A percentile compares a stretch with the other conserved stretches of the same genome.
Conservation (phyloP, 2,113 vertebrate genomes). For the Blennius ocellaris region DNA sequence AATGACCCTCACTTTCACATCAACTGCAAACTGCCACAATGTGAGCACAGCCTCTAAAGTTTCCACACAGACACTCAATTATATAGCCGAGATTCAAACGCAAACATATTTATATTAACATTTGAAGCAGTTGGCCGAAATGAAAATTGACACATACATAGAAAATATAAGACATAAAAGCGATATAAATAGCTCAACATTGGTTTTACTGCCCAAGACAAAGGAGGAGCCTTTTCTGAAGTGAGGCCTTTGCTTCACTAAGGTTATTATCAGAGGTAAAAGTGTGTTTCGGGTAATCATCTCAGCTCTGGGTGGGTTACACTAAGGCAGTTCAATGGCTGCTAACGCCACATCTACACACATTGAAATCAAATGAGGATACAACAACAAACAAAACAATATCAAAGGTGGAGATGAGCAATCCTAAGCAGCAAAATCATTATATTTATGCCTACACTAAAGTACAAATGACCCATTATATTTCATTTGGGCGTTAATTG, state of each 20-base stretch:
- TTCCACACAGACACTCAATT: not conserved
- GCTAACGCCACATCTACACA: slow-evolving; percentile 54
- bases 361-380: slow-evolving; percentile 39
- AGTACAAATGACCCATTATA: slow-evolving; percentile 30
- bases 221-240: slow-evolving; percentile 38
- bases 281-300: slow-evolving; percentile 44
- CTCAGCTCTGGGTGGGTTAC: slow-evolving; percentile 60
- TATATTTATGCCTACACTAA: slow-evolving; percentile 30
- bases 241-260: slow-evolving; percentile 20
- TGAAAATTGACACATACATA: slow-evolving; percentile 51
- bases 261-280: slow-evolving; percentile 60
- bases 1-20: not conserved
- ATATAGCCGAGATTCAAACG: slow-evolving; percentile 1
- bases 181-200: slow-evolving; percentile 32
- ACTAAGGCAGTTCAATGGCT: slow-evolving; percentile 73
- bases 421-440: slow-evolving; percentile 36
- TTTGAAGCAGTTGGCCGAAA: slow-evolving; percentile 18
- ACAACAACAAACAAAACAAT: not conserved
- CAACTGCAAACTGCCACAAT: not conserved
- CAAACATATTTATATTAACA: slow-evolving; percentile 3
- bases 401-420: slow-evolving; percentile 23
- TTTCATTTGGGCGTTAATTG: slow-evolving; percentile 11
- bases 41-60: slow-evolving; percentile 8
- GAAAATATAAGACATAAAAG: slow-evolving; percentile 40
- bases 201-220: slow-evolving; percentile 34